These are phyloP conservation scores for Natator depressus DNA, from an alignment of 2,113 vertebrate species.

Conservation along the genomic window DNA sequence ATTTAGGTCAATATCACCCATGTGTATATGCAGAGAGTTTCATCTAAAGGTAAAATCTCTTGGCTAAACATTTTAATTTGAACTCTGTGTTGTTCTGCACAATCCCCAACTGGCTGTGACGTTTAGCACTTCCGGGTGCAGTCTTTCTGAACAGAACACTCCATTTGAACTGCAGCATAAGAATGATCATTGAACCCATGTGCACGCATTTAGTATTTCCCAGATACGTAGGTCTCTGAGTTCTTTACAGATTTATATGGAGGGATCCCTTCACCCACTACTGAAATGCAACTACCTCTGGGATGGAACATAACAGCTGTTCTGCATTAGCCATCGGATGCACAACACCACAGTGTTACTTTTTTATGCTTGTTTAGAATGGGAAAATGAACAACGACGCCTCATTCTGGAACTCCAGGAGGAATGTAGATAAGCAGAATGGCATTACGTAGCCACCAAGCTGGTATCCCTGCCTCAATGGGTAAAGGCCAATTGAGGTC, in stretches of 20 bases:
- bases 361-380: not conserved
- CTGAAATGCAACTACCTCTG: accelerated
- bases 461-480: not conserved
- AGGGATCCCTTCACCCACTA: accelerated
- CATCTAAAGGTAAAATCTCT: not conserved
- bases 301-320: not conserved
- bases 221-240: accelerated
- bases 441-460: not conserved
- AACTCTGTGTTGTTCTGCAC: accelerated
- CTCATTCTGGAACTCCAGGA: accelerated
- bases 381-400: not conserved
- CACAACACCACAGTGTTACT: accelerated
- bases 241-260: accelerated
- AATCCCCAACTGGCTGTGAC: accelerated
- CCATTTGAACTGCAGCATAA: accelerated
- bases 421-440: not conserved
- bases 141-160: not conserved
- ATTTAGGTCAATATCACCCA: not conserved
- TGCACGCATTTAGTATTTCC: accelerated
- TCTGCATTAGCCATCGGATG: not conserved
- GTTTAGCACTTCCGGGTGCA: accelerated
- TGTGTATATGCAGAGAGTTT: accelerated
- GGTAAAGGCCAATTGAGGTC: not conserved
- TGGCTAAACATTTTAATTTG: accelerated
- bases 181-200: accelerated